These are phyloP conservation scores for Drosophila ohnishii DNA, from an alignment of 1,140 invertebrate species.

Conservation along the genomic window DNA sequence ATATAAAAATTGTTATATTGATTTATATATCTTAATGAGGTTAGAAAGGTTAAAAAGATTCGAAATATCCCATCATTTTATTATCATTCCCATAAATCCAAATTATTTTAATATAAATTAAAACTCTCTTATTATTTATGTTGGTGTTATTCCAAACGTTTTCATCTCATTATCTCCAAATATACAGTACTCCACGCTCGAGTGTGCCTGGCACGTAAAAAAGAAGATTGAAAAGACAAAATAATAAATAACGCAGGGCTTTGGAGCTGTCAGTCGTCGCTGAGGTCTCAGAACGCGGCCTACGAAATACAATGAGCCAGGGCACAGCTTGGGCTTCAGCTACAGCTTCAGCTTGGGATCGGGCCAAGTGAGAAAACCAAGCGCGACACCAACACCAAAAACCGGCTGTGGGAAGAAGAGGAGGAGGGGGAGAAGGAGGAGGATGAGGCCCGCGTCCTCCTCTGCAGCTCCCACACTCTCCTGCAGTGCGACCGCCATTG, in stretches of 20 bases:
- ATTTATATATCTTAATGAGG: not conserved
- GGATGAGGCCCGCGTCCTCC: constrained; percentile 10
- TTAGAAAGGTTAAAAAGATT: not conserved
- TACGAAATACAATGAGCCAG: constrained; percentile 39
- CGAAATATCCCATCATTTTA: not conserved
- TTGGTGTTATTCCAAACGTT: not conserved
- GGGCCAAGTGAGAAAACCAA: constrained; percentile 78
- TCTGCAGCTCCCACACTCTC: constrained; percentile 33
- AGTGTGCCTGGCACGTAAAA: constrained; percentile 16
- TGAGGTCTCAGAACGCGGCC: constrained; percentile 31
- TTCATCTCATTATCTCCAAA: not conserved
- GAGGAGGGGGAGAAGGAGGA: not conserved
- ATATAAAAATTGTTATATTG: not conserved
- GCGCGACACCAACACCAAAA: constrained; percentile 81
- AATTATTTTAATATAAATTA: not conserved
- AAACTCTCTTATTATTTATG: not conserved
- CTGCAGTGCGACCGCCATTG: constrained; percentile 56
- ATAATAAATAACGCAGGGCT: constrained; percentile 45
- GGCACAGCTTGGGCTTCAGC: constrained; percentile 22
- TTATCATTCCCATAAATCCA: not conserved
- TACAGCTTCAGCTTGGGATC: constrained; percentile 18
- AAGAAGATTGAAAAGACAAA: constrained; percentile 29
- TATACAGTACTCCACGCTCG: not conserved
- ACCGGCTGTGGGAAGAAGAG: constrained; percentile 61
- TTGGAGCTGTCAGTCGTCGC: constrained; percentile 49